A percentile compares a stretch with the other conserved stretches of the same genome.
Evolutionary conservation across 2,888 invertebrate genomes (phyloP).

Genomic region (Spisula subtruncata): DNA sequence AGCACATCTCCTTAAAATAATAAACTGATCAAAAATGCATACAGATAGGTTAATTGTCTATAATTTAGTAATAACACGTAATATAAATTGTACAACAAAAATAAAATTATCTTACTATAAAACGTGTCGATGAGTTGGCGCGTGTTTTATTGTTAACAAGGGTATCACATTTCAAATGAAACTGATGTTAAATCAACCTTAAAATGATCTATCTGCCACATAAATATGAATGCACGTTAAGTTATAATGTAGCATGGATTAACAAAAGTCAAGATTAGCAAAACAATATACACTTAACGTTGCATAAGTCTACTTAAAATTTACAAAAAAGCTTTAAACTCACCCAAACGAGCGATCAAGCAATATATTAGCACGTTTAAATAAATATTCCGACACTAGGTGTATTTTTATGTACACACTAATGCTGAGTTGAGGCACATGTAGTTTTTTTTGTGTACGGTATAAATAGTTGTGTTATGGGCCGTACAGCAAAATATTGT

Average conservation of each 20-base stretch:
- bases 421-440: not conserved
- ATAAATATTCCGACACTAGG: conserved; percentile 8
- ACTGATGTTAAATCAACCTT: not conserved
- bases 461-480: conserved; percentile 28
- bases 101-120: too few relatives aligned
- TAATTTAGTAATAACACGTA: too few relatives aligned
- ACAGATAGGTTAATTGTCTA: too few relatives aligned
- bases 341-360: not conserved
- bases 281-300: not conserved
- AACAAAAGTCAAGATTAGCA: not conserved
- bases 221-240: not conserved
- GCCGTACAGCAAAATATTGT: conserved; percentile 21
- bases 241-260: not conserved
- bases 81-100: too few relatives aligned
- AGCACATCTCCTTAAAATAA: too few relatives aligned
- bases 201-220: not conserved
- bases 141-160: not conserved
- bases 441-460: conserved; percentile 21
- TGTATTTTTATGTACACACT: conserved; percentile 25
- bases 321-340: conserved; percentile 16
- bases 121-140: too few relatives aligned
- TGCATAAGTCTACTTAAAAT: not conserved
- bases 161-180: not conserved
- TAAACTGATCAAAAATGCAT: too few relatives aligned
- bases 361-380: conserved; percentile 16